Percentiles rank a stretch among this genome's conserved stretches.
Evolutionary conservation across 2,113 vertebrate genomes (phyloP).

Genomic region (Sminthopsis crassicaudata): DNA sequence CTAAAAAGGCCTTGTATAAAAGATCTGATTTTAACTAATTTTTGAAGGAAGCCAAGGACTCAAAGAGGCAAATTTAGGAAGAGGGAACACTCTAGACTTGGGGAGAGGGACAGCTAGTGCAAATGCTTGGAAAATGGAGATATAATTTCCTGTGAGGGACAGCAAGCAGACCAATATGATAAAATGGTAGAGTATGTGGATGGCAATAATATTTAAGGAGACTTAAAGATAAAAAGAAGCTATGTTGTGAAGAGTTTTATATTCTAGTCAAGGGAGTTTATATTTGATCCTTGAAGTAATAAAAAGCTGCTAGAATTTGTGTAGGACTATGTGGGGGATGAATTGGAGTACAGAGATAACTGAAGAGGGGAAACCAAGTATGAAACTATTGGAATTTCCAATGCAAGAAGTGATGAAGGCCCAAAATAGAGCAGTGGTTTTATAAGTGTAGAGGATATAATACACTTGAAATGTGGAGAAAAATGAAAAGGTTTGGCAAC

Average conservation of each 20-base stretch:
- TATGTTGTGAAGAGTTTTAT: neutral
- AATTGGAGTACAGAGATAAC: neutral
- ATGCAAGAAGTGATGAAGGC: neutral
- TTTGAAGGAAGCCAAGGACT: neutral
- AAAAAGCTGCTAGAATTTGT: neutral
- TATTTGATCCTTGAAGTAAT: neutral
- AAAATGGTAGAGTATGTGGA: neutral
- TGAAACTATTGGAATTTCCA: neutral
- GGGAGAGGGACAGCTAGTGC: neutral
- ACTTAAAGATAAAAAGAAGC: neutral
- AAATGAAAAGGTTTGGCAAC: neutral
- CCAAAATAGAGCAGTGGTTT: neutral
- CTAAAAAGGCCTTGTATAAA: neutral
- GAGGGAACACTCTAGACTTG: neutral
- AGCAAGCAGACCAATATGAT: neutral
- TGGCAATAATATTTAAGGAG: neutral
- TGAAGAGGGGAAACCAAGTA: neutral
- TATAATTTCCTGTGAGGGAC: neutral
- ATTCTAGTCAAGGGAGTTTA: neutral
- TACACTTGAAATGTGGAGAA: neutral
- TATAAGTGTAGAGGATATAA: neutral
- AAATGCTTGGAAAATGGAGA: neutral
- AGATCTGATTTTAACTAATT: neutral
- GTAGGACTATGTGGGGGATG: neutral
- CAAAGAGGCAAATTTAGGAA: neutral